Evolutionary conservation across 2,797 vertebrate species (phyloP), one percentile per base, ranked within the genome.

Genomic region (Darevskia mixta): DNA sequence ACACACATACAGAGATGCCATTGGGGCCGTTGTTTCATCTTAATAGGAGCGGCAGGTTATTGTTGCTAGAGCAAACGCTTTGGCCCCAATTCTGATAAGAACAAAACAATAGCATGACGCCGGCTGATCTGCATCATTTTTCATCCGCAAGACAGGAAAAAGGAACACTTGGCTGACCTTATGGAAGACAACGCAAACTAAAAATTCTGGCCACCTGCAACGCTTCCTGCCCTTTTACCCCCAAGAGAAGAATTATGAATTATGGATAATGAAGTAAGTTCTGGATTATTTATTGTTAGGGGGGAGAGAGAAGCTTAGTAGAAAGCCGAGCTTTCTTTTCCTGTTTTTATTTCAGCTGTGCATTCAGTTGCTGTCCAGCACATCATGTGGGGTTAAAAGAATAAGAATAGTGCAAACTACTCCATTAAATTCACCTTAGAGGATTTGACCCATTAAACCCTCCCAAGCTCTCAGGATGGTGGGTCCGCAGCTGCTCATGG

Each of bases 71-170:
- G 69, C 61, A 32, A 71, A 71, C 84, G 25, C 82, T 23, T 83
- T 91, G 84, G 86, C 35, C 45, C 82, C 67, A 85, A 29, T 90
- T 90, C 83, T 89, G 86, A 82, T 86, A 94, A 90, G 85, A 66
- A 61, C 79, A 76, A 85, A 88, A 83, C 38, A 78, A 38, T 0
- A 0, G 23, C 43, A 87, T 87, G 75, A 64, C 10, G 91, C 83
- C 58, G 83, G 0, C 0, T 86, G 67, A 78, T 86, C 76, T 85
- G 55, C 27, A 75, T 82, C 41, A 11, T 67, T 92, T 55, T 25
- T 90, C 85, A 87, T 35, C 3, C 4, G 17, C 38, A 61, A 0
- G 0, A 86, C 29, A 3, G 86, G 17, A 86, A 15, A 61, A 0
- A 0, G 35, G 41, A 32, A 29, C 27, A 82, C 7, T 85, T 0